These are phyloP conservation scores for Otus sunia DNA, from an alignment of 2,113 vertebrate genomes.

Conservation along the genomic window DNA sequence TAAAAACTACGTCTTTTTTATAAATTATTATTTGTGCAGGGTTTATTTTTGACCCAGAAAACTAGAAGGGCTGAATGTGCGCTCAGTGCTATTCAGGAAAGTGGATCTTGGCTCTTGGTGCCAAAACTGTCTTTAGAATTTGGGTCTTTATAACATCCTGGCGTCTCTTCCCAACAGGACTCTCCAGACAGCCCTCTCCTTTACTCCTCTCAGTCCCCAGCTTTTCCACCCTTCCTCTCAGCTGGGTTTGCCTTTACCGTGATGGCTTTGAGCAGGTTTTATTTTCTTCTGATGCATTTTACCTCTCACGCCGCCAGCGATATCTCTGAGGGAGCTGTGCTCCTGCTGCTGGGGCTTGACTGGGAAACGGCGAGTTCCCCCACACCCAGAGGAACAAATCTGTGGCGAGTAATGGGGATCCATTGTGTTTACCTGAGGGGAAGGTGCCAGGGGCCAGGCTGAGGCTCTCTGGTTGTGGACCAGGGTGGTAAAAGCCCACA, in stretches of 20 bases:
- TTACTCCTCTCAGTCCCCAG: neutral
- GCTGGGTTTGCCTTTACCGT: neutral
- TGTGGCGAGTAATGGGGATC: neutral
- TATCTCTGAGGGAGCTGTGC: fast-evolving
- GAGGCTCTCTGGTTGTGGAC: neutral
- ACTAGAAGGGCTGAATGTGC: neutral
- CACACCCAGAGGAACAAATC: neutral
- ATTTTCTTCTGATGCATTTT: neutral
- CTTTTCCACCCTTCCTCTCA: neutral
- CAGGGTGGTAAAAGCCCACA: fast-evolving
- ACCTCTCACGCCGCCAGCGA: fast-evolving
- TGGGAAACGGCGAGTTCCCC: neutral
- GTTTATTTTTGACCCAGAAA: neutral
- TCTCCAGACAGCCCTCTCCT: neutral
- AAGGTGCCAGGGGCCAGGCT: neutral
- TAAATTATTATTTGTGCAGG: neutral
- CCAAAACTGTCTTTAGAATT: neutral
- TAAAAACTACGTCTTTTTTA: neutral
- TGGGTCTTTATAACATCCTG: neutral
- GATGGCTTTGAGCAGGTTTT: neutral
- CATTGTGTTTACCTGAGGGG: neutral
- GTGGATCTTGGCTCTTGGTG: neutral
- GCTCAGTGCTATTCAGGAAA: neutral
- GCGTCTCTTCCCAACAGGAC: fast-evolving
- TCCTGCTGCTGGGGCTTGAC: neutral